A percentile compares a stretch with the other conserved stretches of the same genome.
Conservation (phyloP, 2,113 vertebrate species). For the Daphoenositta chrysoptera region DNA sequence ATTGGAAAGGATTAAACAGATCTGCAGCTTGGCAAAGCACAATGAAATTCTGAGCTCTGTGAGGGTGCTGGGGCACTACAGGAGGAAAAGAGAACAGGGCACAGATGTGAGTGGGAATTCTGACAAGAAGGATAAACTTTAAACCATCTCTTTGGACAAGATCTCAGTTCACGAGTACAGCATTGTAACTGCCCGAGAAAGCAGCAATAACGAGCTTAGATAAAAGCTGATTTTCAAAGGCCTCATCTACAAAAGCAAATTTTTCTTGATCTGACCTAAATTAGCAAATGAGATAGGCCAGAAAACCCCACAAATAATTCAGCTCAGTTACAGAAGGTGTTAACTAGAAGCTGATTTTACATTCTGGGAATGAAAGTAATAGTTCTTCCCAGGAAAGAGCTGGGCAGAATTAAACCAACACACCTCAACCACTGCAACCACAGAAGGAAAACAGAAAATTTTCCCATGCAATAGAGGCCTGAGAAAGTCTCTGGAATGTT, state of each 20-base stretch:
- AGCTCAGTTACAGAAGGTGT: neutral
- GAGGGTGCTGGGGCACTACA: neutral
- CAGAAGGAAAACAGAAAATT: neutral
- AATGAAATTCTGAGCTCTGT: neutral
- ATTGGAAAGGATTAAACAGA: constrained; percentile 40
- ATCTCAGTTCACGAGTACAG: neutral
- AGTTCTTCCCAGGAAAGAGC: neutral
- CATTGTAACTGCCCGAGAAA: neutral
- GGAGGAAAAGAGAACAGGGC: neutral
- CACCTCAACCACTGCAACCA: neutral
- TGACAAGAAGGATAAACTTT: neutral
- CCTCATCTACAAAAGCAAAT: neutral
- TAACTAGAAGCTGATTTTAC: neutral
- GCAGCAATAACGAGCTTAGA: neutral
- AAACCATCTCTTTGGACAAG: neutral
- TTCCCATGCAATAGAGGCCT: neutral
- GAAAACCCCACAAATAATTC: neutral
- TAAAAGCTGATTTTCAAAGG: neutral
- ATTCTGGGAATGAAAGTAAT: neutral
- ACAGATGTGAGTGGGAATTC: neutral
- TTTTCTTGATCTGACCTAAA: neutral
- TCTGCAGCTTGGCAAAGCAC: neutral
- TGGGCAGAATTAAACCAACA: neutral
- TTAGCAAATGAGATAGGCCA: neutral
- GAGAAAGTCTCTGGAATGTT: neutral